Percentiles rank a stretch among this genome's conserved stretches.
Evolutionary conservation across 2,113 vertebrate species (phyloP).

Genomic region (Dendropsophus ebraccatus): DNA sequence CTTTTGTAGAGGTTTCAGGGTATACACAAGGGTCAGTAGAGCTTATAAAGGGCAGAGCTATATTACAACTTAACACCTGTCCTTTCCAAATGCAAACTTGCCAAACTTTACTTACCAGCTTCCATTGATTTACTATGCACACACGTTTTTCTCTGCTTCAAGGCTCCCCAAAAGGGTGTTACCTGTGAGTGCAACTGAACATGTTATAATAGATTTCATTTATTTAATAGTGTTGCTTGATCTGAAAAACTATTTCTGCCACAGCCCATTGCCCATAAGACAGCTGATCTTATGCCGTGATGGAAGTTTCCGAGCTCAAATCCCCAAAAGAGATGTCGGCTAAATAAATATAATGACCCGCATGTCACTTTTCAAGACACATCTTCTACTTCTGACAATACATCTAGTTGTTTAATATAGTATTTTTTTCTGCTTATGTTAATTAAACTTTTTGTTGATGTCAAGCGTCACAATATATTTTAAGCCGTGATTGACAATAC

Average conservation of each 20-base stretch:
- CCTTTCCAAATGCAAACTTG: background rate
- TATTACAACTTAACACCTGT: background rate
- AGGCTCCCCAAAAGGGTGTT: background rate
- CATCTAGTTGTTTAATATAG: constrained; percentile 21
- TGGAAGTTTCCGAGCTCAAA: background rate
- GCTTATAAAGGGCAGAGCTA: background rate
- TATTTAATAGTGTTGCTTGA: background rate
- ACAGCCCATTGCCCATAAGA: background rate
- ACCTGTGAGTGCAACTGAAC: background rate
- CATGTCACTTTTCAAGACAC: constrained; percentile 10
- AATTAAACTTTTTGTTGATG: constrained; percentile 19
- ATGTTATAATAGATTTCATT: background rate
- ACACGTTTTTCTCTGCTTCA: background rate
- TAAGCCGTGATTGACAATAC: constrained; percentile 32
- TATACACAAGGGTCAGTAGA: too few relatives aligned
- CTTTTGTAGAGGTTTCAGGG: too few relatives aligned
- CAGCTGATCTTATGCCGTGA: background rate
- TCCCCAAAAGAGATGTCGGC: background rate
- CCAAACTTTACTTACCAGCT: background rate
- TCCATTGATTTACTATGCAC: background rate
- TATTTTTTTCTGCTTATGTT: constrained; percentile 6
- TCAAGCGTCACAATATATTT: background rate
- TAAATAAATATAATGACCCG: background rate
- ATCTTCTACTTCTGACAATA: constrained; percentile 10
- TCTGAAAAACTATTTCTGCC: constrained; percentile 20